Evolutionary conservation across 35 echinoderm and acorn worm genomes (phyloP), one percentile per base, ranked within the genome.

Genomic region (Patiria miniata): DNA sequence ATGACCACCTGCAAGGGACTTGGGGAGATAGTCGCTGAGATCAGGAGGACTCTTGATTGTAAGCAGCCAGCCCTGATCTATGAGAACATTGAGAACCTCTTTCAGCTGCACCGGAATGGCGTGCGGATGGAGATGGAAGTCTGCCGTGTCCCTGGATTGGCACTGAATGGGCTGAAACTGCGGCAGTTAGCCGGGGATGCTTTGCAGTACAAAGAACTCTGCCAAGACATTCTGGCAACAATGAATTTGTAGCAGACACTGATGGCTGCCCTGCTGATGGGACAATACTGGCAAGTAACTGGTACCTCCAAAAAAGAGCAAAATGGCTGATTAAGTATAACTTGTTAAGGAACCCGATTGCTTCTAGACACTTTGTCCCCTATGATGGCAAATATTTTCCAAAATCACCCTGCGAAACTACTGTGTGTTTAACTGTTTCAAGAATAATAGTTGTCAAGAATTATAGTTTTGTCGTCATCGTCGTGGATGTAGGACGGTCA

Each of bases 101-200:
- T 99, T 81, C 83, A 87, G 7, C 76, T 99, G 30, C 92, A 99
- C 55, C 87, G 88, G 37, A 89, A 88, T 8, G 93, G 93, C 29
- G 96, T 99, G 1, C 68, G 86, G 36, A 94, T 99, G 80, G 96
- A 99, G 39, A 86, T 99, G 83, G 96, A 99, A 37, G 96, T 99
- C 2, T 99, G 96, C 55, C 77, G 88, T 58, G 96, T 99, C 5
- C 93, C 96, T 26, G 96, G 96, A 10, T 33, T 99, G 33, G 76
- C 89, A 22, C 83, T 99, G 12, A 94, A 99, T 47, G 96, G 96
- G 47, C 89, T 99, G 15, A 94, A 94, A 39, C 54, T 99, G 81
- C 93, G 93, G 16, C 91, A 92, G 56, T 76, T 99, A n/a, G 89
- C 93, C n/a, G 96, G 96, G 14, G 96, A 99, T 68, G 58, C 93